These are phyloP conservation scores for Drosophila arizonae DNA, from an alignment of 1,140 invertebrate species.

Conservation along the genomic window DNA sequence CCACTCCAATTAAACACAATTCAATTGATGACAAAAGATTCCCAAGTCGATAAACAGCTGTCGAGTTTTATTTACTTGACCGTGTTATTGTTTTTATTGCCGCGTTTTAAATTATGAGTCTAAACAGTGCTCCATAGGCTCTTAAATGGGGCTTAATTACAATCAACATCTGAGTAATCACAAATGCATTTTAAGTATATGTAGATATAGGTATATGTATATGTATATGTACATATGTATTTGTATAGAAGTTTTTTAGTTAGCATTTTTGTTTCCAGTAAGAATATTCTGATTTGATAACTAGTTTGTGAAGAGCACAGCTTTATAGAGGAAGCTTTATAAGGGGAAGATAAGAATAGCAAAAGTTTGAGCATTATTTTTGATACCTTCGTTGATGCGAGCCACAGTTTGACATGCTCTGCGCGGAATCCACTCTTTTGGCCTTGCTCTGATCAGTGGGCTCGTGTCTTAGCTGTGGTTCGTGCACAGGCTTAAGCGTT, in stretches of 20 bases:
- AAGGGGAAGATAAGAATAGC: background rate
- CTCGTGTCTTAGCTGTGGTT: background rate
- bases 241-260: background rate
- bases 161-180: too few species aligned
- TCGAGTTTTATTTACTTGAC: background rate
- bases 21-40: conserved; percentile 2
- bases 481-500: background rate
- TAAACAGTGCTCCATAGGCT: background rate
- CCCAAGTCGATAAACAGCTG: conserved; percentile 25
- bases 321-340: background rate
- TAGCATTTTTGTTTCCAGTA: background rate
- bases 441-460: conserved; percentile 1
- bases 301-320: background rate
- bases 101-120: conserved; percentile 5
- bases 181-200: too few species aligned
- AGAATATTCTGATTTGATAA: background rate
- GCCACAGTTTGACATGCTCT: background rate
- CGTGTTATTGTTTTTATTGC: conserved; percentile 9
- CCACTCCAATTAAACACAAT: background rate
- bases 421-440: background rate
- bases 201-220: too few species aligned
- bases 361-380: background rate
- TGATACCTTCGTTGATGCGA: background rate
- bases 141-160: background rate
- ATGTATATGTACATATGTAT: background rate